Conservation (phyloP, 2,797 vertebrate species). For the Micropoecilia bifurca region DNA sequence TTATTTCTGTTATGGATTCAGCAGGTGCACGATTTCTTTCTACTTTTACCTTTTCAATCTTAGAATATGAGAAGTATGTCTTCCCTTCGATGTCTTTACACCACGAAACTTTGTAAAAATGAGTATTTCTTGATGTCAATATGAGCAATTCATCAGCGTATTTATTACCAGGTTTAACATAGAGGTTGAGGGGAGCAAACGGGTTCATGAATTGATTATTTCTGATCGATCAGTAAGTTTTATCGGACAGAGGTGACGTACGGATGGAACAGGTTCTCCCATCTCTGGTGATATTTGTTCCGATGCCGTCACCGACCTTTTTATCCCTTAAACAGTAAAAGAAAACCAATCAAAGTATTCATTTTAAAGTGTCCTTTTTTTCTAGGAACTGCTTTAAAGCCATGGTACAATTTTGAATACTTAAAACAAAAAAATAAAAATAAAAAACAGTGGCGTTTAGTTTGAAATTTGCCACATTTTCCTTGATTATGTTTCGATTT, state of each 20-base stretch:
- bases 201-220: slow-evolving; percentile 3
- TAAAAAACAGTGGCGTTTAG: slow-evolving; percentile 59
- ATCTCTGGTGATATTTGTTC: slow-evolving; percentile 65
- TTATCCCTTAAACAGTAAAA: slow-evolving; percentile 60
- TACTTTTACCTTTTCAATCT: slow-evolving; percentile 40
- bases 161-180: slow-evolving; percentile 67
- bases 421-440: slow-evolving; percentile 41
- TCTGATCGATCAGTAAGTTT: neutral
- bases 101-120: slow-evolving; percentile 47
- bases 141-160: slow-evolving; percentile 65
- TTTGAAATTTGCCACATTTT: slow-evolving; percentile 83
- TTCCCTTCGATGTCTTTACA: slow-evolving; percentile 64
- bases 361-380: slow-evolving; percentile 85
- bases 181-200: slow-evolving; percentile 54
- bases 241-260: slow-evolving; percentile 4
- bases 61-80: slow-evolving; percentile 59
- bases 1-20: slow-evolving; percentile 50
- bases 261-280: slow-evolving; percentile 40
- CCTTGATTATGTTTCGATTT: slow-evolving; percentile 80
- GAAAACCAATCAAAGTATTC: slow-evolving; percentile 61
- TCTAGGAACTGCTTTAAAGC: slow-evolving; percentile 83
- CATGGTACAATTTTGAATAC: slow-evolving; percentile 81
- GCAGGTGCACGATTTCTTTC: slow-evolving; percentile 64
- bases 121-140: slow-evolving; percentile 72
- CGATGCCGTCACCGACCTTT: slow-evolving; percentile 33